Percentiles rank a stretch among this genome's conserved stretches.
These are phyloP conservation scores for Drosophila austrosaltans DNA, from an alignment of 2,888 invertebrate genomes.

Conservation along the genomic window DNA sequence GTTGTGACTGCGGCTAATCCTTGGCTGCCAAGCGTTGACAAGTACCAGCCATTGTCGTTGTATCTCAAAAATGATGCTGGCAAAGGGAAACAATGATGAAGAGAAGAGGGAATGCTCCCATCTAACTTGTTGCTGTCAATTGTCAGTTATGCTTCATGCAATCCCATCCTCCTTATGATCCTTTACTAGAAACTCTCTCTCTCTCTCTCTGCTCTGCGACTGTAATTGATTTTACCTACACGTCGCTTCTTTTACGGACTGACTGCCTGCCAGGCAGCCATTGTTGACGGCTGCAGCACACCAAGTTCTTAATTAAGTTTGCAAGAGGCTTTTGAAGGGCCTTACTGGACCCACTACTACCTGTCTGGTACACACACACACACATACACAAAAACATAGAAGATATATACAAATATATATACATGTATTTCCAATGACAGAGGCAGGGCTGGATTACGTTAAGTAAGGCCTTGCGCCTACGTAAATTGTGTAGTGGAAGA, in stretches of 20 bases:
- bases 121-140: constrained; percentile 66
- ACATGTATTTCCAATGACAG: neutral
- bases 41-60: constrained; percentile 28
- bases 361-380: neutral
- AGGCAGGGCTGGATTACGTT: neutral
- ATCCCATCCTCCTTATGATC: constrained; percentile 31
- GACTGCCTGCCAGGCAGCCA: constrained; percentile 44
- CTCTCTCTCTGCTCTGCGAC: constrained; percentile 39
- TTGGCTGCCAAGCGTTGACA: constrained; percentile 34
- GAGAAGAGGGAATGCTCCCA: neutral
- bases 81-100: constrained; percentile 16
- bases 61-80: constrained; percentile 16
- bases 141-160: constrained; percentile 38
- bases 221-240: constrained; percentile 61
- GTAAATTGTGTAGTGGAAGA: no score
- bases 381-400: neutral
- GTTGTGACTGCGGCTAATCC: constrained; percentile 34
- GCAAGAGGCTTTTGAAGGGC: constrained; percentile 50
- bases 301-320: constrained; percentile 72
- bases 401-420: neutral
- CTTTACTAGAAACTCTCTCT: neutral
- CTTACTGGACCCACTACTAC: constrained; percentile 4
- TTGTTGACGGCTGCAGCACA: constrained; percentile 51
- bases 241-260: constrained; percentile 43
- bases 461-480: neutral